A percentile compares a stretch with the other conserved stretches of the same genome.
Evolutionary conservation across 2,113 vertebrate genomes (phyloP).

Genomic region (Anarrhichthys ocellatus): DNA sequence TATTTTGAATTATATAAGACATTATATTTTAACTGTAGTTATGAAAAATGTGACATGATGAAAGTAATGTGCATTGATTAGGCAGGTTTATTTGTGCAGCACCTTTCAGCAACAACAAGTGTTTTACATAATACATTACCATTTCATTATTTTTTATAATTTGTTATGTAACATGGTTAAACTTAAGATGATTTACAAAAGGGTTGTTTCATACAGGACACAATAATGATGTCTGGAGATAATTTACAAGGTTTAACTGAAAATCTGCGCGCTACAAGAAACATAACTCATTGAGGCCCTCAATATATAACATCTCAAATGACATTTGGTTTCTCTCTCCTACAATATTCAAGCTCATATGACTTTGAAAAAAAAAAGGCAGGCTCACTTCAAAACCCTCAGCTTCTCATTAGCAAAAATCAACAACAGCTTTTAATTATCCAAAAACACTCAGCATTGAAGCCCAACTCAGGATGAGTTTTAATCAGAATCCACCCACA

Average conservation of each 20-base stretch:
- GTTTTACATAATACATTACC: neutral
- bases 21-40: neutral
- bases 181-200: neutral
- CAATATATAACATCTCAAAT: neutral
- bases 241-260: neutral
- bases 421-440: constrained; percentile 57
- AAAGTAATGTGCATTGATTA: neutral
- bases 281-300: neutral
- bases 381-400: constrained; percentile 17
- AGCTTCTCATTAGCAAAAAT: constrained; percentile 49
- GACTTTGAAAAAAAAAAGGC: neutral
- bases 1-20: neutral
- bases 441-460: constrained; percentile 35
- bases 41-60: neutral
- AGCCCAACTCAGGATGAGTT: constrained; percentile 35
- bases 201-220: neutral
- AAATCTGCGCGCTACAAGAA: neutral
- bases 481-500: constrained; percentile 47
- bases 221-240: neutral
- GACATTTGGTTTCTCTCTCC: neutral
- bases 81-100: neutral
- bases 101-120: neutral
- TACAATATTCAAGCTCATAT: neutral
- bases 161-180: neutral
- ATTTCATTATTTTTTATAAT: neutral